Evolutionary conservation across 2,888 invertebrate genomes (phyloP), one percentile per base, ranked within the genome.

Genomic region (Adela reaumurella): DNA sequence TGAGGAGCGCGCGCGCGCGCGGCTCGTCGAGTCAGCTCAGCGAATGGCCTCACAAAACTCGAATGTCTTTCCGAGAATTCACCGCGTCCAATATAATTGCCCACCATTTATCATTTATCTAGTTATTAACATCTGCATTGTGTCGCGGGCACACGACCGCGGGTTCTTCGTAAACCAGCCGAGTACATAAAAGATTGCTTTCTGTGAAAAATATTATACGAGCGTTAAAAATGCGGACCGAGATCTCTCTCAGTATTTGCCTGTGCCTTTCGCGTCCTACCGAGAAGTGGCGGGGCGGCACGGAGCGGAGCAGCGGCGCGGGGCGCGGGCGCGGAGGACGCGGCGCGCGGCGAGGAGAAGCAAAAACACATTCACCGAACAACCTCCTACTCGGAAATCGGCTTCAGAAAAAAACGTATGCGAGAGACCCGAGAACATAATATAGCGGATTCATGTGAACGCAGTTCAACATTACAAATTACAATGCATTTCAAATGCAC

Each of bases 91-190:
- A 35, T 35, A 35, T 35, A 35, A 35, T 35, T 35, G 35, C 35
- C 35, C 14, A 35, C 35, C 35, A 65, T 64, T 63, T 67, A 60
- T 61, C 58, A 64, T 62, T 60, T 65, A 65, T 65, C 62, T 64
- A 61, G 57, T 57, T 53, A 59, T 62, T 61, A 57, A 54, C 55
- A 63, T 64, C 59, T 61, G 62, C 59, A 60, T 63, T 35, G 35
- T 35, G 35, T 35, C 35, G 35, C 35, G 35, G 35, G 35, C 35
- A 35, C 35, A 35, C 35, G 35, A 35, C 35, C 35, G 35, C 35
- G 35, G 35, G 8, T 35, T 35, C 35, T 35, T 35, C 35, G 35
- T 35, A 35, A 35, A 35, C 3, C 35, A 14, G 35, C 11, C 35
- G 35, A 14, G n/a, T 35, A 35, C 35, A 35, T 14, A 35, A 35